These are phyloP conservation scores for Pissodes strobi DNA, from an alignment of 1,140 invertebrate species.

Conservation along the genomic window DNA sequence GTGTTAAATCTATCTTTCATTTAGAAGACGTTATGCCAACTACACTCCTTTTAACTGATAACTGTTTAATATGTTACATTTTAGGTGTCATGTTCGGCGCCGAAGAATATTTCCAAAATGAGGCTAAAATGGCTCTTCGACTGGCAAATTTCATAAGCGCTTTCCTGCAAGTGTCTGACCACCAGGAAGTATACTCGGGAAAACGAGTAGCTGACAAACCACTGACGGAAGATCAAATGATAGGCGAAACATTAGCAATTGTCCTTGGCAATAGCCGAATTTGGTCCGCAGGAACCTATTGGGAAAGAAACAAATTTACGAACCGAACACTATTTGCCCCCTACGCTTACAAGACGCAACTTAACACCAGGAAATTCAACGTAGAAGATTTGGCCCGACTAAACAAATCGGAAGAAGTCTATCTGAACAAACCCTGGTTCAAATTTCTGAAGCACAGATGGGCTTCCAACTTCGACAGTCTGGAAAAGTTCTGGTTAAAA, in stretches of 20 bases:
- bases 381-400: constrained; percentile 85
- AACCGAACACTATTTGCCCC: constrained; percentile 93
- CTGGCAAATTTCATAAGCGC: constrained; percentile 94
- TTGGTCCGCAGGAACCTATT: constrained; percentile 90
- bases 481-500: constrained; percentile 92
- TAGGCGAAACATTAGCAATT: constrained; percentile 88
- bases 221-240: constrained; percentile 92
- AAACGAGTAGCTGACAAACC: constrained; percentile 85
- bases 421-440: constrained; percentile 86
- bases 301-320: constrained; percentile 95
- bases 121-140: constrained; percentile 92
- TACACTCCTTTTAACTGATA: no score
- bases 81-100: constrained; percentile 78
- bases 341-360: constrained; percentile 85
- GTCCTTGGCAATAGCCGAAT: constrained; percentile 90
- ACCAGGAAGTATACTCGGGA: constrained; percentile 91
- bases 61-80: neutral
- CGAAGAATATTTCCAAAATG: constrained; percentile 88
- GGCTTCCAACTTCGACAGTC: constrained; percentile 89
- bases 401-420: constrained; percentile 78
- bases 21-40: no score
- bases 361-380: constrained; percentile 83
- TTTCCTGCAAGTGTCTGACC: constrained; percentile 92
- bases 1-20: no score
- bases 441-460: constrained; percentile 88